Base-by-base conservation (phyloP, 1,140 invertebrate species). In the Episyrphus balteatus region DNA sequence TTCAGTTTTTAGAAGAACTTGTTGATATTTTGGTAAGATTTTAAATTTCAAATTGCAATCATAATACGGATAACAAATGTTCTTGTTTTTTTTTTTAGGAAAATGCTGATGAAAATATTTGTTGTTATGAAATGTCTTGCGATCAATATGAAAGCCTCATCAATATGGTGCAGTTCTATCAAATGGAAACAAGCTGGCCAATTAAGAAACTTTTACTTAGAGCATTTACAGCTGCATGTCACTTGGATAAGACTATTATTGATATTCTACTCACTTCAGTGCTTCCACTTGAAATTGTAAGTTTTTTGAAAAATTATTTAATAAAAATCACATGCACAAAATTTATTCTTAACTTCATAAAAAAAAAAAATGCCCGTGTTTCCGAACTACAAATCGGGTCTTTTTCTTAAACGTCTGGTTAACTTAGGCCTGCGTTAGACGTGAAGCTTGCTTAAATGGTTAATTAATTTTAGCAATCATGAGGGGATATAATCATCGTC, bases 171-270 rank as follows among this genome's bases (percentile, higher is more conserved):
- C 81, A 89, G 53, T 93, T 89, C 74, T 93, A 92, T 69, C 88
- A 92, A 72, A 92, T 92, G 90, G 90, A 93, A 70, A 80, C 84
- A 3, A 74, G 88, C 54, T 86, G 85, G 81, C 81, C 81, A 1
- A 83, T 93, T 51, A 76, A 90, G 50, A 77, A 86, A 50, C 70
- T 87, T 1, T 71, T 94, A 32, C 71, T 93, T 42, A 70, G 91
- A 74, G 83, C 84, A 13, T 93, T 94, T 71, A 85, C 83, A 37
- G 79, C 86, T 41, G 83, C 92, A 77, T 92, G 88, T 64, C 81
- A 81, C 39, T 70, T 94, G 46, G 88, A 92, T 68, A 73, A 79
- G 41, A 79, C 81, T 13, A 81, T 88, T 45, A 74, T 92, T 10
- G 82, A 80, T 45, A 82, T 89, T 19, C 78, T 94, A 62, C 75